These are phyloP conservation scores for Misgurnus anguillicaudatus DNA, from an alignment of 2,113 vertebrate genomes.

Conservation along the genomic window DNA sequence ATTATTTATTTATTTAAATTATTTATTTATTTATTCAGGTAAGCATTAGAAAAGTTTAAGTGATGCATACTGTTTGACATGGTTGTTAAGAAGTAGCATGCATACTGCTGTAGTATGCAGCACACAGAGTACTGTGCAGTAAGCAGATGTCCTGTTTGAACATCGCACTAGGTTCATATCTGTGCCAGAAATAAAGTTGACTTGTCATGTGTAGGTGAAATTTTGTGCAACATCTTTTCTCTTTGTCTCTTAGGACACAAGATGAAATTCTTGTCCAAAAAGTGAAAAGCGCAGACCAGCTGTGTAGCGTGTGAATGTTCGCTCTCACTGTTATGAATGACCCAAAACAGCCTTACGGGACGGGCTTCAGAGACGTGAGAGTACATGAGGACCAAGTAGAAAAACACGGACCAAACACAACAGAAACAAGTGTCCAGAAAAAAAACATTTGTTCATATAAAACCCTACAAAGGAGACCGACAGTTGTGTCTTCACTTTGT, in stretches of 20 bases:
- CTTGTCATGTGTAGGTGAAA: background rate
- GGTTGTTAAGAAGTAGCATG: too few relatives aligned
- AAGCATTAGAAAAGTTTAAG: too few relatives aligned
- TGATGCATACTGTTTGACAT: too few relatives aligned
- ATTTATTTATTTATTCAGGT: too few relatives aligned
- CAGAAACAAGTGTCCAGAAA: background rate
- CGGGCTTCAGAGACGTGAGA: too few relatives aligned
- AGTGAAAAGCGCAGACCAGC: conserved; percentile 57
- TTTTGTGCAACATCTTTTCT: background rate
- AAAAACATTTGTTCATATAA: background rate
- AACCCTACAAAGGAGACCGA: conserved; percentile 15
- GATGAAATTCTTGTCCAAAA: conserved; percentile 82
- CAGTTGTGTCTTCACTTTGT: conserved; percentile 20
- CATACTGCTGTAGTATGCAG: background rate
- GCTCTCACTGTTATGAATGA: background rate
- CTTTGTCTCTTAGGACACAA: conserved; percentile 70
- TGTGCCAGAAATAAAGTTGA: background rate
- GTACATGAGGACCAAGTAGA: conserved; percentile 11
- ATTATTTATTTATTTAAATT: too few relatives aligned
- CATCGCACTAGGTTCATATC: background rate
- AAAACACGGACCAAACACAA: background rate
- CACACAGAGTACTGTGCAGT: background rate
- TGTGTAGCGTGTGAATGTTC: background rate
- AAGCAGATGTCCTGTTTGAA: background rate
- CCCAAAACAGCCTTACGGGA: conserved; percentile 5